Conservation (phyloP, 2,888 invertebrate species). For the Elegia similella region DNA sequence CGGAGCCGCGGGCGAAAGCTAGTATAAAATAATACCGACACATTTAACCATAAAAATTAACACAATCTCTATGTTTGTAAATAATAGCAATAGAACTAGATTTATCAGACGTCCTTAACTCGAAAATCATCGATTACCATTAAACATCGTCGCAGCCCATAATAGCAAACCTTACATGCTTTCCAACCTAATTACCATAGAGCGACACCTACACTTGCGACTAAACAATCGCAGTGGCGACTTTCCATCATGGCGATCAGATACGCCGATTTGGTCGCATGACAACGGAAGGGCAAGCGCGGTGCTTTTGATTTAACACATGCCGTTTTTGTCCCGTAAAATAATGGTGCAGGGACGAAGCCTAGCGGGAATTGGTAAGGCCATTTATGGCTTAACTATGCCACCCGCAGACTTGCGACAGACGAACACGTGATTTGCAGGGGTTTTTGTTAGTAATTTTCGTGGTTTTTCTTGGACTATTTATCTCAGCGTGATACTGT, state of each 20-base stretch:
- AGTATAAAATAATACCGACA: too few relatives aligned
- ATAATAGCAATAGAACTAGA: not conserved
- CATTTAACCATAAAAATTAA: too few relatives aligned
- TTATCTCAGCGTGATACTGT: not conserved
- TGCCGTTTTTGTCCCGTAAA: conserved; percentile 42
- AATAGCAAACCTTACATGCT: conserved; percentile 2
- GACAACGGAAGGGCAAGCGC: conserved; percentile 61
- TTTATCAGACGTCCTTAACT: not conserved
- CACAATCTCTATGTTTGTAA: too few relatives aligned
- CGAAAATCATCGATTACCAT: not conserved
- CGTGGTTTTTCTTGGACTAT: not conserved
- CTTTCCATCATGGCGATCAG: conserved; percentile 61
- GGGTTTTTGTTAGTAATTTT: not conserved
- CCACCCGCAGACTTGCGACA: conserved; percentile 24
- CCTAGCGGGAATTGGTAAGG: conserved; percentile 35
- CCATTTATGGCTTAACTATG: conserved; percentile 39
- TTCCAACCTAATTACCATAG: conserved; percentile 8
- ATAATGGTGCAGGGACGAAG: conserved; percentile 40
- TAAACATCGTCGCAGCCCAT: not conserved
- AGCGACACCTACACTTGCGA: conserved; percentile 17
- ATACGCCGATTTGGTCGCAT: conserved; percentile 61
- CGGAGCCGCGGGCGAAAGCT: too few relatives aligned
- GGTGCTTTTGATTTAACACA: conserved; percentile 67
- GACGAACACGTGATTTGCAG: not conserved
- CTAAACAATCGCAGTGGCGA: conserved; percentile 28